Evolutionary conservation across 2,797 vertebrate species (phyloP), one percentile per base, ranked within the genome.

Genomic region (Picus viridis): DNA sequence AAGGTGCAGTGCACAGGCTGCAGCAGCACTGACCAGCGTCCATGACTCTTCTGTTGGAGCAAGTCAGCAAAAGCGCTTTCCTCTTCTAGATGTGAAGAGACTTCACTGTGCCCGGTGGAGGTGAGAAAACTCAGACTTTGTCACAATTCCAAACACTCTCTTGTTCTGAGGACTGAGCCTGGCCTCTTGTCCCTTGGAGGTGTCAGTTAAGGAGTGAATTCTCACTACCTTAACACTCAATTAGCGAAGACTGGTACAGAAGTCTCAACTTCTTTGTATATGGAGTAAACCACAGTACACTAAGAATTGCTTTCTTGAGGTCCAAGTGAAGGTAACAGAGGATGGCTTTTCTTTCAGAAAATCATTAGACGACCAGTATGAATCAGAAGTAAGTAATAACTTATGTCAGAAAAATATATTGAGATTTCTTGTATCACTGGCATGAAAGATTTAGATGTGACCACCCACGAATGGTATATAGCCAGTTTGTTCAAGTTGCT

Each of bases 1-100:
- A 2, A 24, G 14, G 36, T 32, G 23, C 39, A 32, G 73, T 8
- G 43, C 32, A 32, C 5, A 18, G 58, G 61, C 51, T 0, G 6
- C 47, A 87, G 82, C 84, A 72, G 74, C 27, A 6, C 45, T 69
- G 77, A 17, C 63, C 27, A 7, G 41, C 2, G 2, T 24, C 69
- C 30, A 1, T 10, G 0, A 41, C 45, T 67, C 34, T 72, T 75
- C 63, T 32, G 26, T 12, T 1, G 0, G 19, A 34, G 74, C 1
- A 2, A 54, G 34, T 1, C 49, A 61, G 19, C 20, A 34, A 2
- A 68, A 64, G 32, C 1, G 4, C 0, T 0, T 29, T 73, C 41
- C 51, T 86, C 19, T 56, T 65, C 62, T 65, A 24, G 39, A 8
- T 1, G 10, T 41, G 27, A 64, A 36, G 43, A 72, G 32, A 30